phyloP scores from a whole-genome alignment of 2,113 vertebrate species.

The Nerophis lumbriciformis region DNA sequence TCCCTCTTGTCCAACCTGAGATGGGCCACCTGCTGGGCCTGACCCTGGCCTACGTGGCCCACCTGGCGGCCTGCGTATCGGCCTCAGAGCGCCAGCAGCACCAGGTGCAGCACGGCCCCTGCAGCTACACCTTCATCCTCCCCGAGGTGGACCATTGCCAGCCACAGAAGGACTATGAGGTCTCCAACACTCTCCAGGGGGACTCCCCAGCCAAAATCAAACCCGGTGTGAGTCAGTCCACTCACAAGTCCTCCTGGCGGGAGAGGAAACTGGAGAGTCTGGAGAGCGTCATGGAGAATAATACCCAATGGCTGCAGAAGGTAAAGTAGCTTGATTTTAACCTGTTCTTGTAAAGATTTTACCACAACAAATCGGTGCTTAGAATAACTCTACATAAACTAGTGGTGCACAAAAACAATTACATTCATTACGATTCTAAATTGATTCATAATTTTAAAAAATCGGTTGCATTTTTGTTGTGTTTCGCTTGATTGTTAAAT shows the following conservation, averaged over 20 bases:
- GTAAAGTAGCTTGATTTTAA: conserved; percentile 47
- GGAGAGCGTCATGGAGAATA: conserved; percentile 76
- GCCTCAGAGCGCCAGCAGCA: conserved; percentile 66
- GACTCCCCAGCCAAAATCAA: conserved; percentile 62
- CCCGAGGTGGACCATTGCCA: conserved; percentile 73
- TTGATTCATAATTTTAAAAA: no score
- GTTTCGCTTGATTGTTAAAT: no score
- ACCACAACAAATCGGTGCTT: no score
- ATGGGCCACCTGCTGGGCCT: conserved; percentile 61
- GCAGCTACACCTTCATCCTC: conserved; percentile 80
- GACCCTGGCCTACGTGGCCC: conserved; percentile 57
- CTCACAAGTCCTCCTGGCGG: conserved; percentile 61
- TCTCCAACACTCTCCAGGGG: conserved; percentile 74
- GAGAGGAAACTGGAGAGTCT: conserved; percentile 71
- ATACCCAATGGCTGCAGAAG: conserved; percentile 81
- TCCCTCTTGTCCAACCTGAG: conserved; percentile 19
- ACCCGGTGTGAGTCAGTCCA: conserved; percentile 23
- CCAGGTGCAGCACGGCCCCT: conserved; percentile 73
- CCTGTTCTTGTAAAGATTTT: no score
- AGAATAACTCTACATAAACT: no score
- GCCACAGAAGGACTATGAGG: conserved; percentile 58
- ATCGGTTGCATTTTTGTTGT: no score
- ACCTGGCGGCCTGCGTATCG: conserved; percentile 35
- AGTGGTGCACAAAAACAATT: no score
- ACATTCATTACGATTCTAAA: no score